Conservation (phyloP, 2,113 vertebrate genomes). For the Probosciger aterrimus region DNA sequence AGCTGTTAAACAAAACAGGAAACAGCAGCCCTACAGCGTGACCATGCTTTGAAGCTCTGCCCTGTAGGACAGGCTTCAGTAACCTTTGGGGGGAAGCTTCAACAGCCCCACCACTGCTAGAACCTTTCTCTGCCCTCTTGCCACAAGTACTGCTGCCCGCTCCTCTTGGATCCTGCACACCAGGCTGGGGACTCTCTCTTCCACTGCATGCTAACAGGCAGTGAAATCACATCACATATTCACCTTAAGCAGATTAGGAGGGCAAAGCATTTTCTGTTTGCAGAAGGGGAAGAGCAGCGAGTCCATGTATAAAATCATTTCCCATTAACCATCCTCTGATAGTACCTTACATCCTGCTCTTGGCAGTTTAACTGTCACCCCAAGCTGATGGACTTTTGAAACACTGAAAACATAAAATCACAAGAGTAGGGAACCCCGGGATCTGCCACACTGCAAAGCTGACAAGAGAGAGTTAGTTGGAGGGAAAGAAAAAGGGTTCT, state of each 20-base stretch:
- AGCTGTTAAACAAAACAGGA: slow-evolving; percentile 25
- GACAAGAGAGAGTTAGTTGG: not conserved
- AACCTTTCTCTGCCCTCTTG: not conserved
- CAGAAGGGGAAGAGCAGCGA: not conserved
- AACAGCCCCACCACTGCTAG: not conserved
- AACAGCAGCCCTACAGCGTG: accelerated
- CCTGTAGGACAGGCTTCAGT: not conserved
- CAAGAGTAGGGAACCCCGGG: not conserved
- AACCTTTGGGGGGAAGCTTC: not conserved
- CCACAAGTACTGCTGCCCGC: not conserved
- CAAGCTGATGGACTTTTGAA: not conserved
- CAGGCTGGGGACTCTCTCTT: not conserved
- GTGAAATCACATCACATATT: accelerated
- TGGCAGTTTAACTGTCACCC: not conserved
- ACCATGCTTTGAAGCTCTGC: not conserved
- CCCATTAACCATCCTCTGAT: not conserved
- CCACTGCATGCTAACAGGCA: not conserved
- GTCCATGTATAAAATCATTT: not conserved
- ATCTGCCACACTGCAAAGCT: not conserved
- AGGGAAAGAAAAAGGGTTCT: not conserved
- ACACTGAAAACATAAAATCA: not conserved
- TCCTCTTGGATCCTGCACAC: accelerated
- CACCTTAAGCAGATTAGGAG: not conserved
- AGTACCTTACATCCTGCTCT: not conserved
- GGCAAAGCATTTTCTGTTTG: not conserved